Evolutionary conservation across 2,888 invertebrate species (phyloP).

Genomic region (Gastracanthus pulcherrimus): DNA sequence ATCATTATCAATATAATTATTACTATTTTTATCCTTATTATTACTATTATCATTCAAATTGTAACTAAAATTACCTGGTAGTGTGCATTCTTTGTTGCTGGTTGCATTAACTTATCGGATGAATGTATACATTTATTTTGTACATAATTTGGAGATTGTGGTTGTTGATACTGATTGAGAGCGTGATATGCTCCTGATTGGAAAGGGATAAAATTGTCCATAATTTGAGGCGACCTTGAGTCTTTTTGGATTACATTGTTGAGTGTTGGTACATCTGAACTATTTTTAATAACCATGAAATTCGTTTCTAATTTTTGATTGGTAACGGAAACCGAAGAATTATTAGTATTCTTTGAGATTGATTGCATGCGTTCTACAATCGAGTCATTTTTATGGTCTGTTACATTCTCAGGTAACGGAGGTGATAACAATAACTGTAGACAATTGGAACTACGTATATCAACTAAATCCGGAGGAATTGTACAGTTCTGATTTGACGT

Average conservation of each 20-base stretch:
- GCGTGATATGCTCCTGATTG: slow-evolving; percentile 58
- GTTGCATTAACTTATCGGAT: neutral
- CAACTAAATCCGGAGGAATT: slow-evolving; percentile 66
- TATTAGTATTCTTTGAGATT: neutral
- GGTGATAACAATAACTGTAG: slow-evolving; percentile 5
- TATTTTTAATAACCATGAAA: slow-evolving; percentile 81
- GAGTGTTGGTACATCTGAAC: slow-evolving; percentile 66
- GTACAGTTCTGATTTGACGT: slow-evolving; percentile 74
- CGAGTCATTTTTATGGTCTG: slow-evolving; percentile 4
- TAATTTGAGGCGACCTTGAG: slow-evolving; percentile 67
- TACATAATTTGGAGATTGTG: slow-evolving; percentile 58
- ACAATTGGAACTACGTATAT: slow-evolving; percentile 44
- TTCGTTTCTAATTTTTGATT: slow-evolving; percentile 81
- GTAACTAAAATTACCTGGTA: slow-evolving; percentile 1
- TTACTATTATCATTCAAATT: too few species aligned
- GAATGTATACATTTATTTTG: neutral
- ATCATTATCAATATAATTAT: too few species aligned
- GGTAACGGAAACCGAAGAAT: slow-evolving; percentile 65
- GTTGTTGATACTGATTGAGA: slow-evolving; percentile 71
- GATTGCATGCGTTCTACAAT: slow-evolving; percentile 7
- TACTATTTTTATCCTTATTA: too few species aligned
- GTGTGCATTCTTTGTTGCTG: neutral
- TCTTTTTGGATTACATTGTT: slow-evolving; percentile 77
- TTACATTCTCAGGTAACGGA: neutral
- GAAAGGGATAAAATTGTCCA: slow-evolving; percentile 58